Base-by-base conservation (phyloP, 1,140 invertebrate species). In the Eumaeus atala region DNA sequence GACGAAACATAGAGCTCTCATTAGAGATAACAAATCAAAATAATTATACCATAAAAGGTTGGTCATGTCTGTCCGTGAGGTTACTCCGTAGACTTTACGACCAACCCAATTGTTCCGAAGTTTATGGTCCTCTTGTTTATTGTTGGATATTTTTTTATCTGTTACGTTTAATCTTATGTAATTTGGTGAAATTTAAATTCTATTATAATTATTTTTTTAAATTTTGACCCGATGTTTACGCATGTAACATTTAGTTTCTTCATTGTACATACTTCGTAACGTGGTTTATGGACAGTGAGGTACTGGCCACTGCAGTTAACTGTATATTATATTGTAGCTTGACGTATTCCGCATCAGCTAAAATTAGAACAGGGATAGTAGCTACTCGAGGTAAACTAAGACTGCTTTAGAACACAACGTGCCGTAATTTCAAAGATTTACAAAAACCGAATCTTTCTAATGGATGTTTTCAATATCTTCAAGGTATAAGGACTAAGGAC, bases 1-100 rank as follows among this genome's bases (percentile, higher is more conserved):
- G 58, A 44, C 63, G 66, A 64, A 66, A 55, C 66, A 67, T 66
- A 61, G 62, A 58, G 55, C 57, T 80, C 73, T 80, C 73, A 80
- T 80, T 80, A 77, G 66, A 66, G 64, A 74, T 77, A 77, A 77
- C 74, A 80, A 80, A 80, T 80, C 73, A 80, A 74, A 67, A 74
- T 77, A 77, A 80, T 80, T 74, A 77, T 73, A 67, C 67, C 69
- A 76, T 80, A 80, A 80, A 80, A 63, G 50, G 44, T 62, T 63
- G 66, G 56, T 66, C 57, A 67, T 74, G 72, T 72, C 67, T 58
- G 62, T 71, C 72, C 73, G 73, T 74, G 64, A 69, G 58, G 59
- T 66, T 70, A 75, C 76, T 67, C 61, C 56, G 51, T 67, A 72
- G 73, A 76, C 70, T 78, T 77, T 76, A 77, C 61, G 64, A 47